A percentile compares a stretch with the other conserved stretches of the same genome.
Conservation (phyloP, 2,113 vertebrate genomes). For the Myrmecophaga tridactyla region DNA sequence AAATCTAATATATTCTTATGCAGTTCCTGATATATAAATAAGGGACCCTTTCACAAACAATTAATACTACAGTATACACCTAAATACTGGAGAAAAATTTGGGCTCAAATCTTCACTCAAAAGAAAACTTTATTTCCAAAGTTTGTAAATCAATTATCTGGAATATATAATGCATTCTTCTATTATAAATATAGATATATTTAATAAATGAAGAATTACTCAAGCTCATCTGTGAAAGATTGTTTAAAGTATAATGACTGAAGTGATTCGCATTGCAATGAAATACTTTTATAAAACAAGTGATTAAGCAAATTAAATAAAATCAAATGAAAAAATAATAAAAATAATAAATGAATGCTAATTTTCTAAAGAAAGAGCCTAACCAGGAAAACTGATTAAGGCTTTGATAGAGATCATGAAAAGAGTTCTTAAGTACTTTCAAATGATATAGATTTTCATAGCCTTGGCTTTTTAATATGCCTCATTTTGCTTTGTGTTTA, state of each 20-base stretch:
- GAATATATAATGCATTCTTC: background rate
- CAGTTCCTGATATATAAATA: background rate
- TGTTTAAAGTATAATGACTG: background rate
- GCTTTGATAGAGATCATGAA: background rate
- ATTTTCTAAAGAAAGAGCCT: background rate
- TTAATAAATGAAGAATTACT: background rate
- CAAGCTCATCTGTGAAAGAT: background rate
- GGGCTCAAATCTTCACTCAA: background rate
- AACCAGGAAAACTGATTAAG: background rate
- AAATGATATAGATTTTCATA: background rate
- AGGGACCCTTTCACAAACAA: background rate
- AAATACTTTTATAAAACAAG: background rate
- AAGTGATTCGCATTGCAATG: background rate
- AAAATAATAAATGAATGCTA: background rate
- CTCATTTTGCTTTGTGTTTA: background rate
- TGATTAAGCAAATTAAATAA: background rate
- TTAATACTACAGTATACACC: background rate
- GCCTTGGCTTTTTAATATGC: background rate
- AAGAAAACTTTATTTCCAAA: background rate
- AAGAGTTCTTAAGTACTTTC: background rate
- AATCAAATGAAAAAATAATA: background rate
- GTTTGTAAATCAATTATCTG: background rate
- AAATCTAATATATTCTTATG: background rate
- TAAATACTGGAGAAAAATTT: background rate
- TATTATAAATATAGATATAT: background rate